These are phyloP conservation scores for Silurus glanis DNA, from an alignment of 2,113 vertebrate species.

Conservation along the genomic window DNA sequence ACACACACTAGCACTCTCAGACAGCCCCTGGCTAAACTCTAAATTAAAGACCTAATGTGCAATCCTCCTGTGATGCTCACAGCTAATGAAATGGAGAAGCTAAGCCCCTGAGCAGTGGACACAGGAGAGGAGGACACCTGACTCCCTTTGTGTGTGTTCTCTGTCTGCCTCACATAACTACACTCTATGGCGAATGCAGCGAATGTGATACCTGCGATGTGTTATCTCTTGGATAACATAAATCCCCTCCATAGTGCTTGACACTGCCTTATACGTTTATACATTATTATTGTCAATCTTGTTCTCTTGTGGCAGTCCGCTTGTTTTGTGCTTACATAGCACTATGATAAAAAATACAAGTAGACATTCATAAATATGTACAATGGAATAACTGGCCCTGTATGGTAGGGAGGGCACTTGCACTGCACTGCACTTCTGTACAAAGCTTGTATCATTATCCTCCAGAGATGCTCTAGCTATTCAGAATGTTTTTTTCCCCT, in stretches of 20 bases:
- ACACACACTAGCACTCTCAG: slow-evolving; percentile 2
- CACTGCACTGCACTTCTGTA: slow-evolving; percentile 12
- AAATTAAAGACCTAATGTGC: slow-evolving; percentile 80
- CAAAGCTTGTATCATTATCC: slow-evolving; percentile 46
- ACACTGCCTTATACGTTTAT: background rate
- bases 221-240: slow-evolving; percentile 14
- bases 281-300: background rate
- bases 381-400: background rate
- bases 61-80: slow-evolving; percentile 74
- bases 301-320: background rate
- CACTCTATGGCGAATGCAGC: background rate
- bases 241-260: background rate
- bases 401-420: background rate
- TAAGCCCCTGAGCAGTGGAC: slow-evolving; percentile 63
- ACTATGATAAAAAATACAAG: background rate
- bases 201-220: slow-evolving; percentile 14
- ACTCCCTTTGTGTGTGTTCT: slow-evolving; percentile 47
- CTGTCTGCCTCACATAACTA: slow-evolving; percentile 44
- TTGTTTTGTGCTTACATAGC: background rate
- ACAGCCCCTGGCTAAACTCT: slow-evolving; percentile 59
- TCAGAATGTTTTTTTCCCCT: slow-evolving; percentile 43
- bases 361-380: background rate
- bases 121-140: slow-evolving; percentile 70
- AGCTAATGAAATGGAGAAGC: slow-evolving; percentile 78
- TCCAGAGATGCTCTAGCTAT: slow-evolving; percentile 50